A percentile compares a stretch with the other conserved stretches of the same genome.
Evolutionary conservation across 2,113 vertebrate species (phyloP).

Genomic region (Syrmaticus mikado): DNA sequence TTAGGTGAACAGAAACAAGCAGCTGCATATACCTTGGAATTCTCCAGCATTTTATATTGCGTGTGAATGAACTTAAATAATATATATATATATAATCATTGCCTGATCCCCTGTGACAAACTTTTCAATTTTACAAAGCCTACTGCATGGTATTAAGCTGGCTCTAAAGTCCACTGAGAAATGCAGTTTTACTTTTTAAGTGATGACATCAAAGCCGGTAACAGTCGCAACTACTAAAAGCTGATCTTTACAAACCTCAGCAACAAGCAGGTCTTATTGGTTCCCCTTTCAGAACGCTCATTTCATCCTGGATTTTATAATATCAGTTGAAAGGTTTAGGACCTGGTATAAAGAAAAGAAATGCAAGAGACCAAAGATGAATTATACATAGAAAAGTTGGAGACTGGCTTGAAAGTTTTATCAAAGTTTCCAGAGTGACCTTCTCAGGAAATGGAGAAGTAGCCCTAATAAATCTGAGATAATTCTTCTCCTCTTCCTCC

Average conservation of each 20-base stretch:
- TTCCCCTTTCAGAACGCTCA: constrained; percentile 20
- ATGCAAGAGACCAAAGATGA: constrained; percentile 53
- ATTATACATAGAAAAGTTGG: constrained; percentile 69
- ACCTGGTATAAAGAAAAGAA: constrained; percentile 55
- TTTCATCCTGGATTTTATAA: constrained; percentile 51
- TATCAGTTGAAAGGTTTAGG: constrained; percentile 70
- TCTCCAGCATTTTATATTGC: neutral
- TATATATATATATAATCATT: neutral
- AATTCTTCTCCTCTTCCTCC: neutral
- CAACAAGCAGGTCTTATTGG: neutral
- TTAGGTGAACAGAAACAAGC: neutral
- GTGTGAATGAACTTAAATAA: neutral
- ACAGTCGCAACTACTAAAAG: neutral
- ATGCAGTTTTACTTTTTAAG: neutral
- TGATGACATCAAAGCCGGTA: neutral
- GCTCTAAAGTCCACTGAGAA: neutral
- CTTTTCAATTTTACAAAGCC: neutral
- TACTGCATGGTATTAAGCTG: neutral
- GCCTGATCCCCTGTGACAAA: neutral
- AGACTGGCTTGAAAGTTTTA: constrained; percentile 19
- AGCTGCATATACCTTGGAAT: neutral
- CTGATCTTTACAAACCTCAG: constrained; percentile 41
- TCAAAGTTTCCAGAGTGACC: constrained; percentile 56
- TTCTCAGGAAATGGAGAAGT: constrained; percentile 35
- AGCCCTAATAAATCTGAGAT: constrained; percentile 34